Conservation (phyloP, 2,113 vertebrate genomes). For the Gopherus evgoodei region DNA sequence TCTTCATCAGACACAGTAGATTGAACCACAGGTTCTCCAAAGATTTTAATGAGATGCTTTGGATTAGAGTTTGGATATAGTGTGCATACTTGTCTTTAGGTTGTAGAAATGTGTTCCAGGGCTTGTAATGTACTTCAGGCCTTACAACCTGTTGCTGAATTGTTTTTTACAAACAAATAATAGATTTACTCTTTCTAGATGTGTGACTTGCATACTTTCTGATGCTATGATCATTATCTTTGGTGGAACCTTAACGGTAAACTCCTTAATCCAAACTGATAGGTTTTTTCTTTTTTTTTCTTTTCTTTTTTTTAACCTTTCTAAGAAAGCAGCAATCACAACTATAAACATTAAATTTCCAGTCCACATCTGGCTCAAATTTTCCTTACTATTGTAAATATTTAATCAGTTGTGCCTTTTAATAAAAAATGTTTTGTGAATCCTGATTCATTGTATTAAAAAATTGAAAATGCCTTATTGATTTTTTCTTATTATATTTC, state of each 20-base stretch:
- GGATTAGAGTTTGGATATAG: background rate
- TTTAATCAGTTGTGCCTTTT: background rate
- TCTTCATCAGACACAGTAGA: background rate
- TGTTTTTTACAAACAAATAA: background rate
- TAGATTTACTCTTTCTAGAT: background rate
- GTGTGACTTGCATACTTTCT: background rate
- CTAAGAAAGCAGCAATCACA: background rate
- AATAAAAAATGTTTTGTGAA: background rate
- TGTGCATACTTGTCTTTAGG: background rate
- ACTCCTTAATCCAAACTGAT: background rate
- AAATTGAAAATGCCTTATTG: background rate
- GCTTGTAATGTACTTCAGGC: background rate
- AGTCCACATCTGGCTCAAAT: background rate
- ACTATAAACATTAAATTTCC: background rate
- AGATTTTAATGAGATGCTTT: background rate
- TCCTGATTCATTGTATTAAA: conserved; percentile 12
- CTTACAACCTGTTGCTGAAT: background rate
- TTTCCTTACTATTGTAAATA: background rate
- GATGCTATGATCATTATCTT: background rate
- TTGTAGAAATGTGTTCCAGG: background rate
- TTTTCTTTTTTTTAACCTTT: background rate
- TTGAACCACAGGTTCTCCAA: background rate
- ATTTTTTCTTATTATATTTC: background rate
- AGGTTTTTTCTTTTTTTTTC: too few species aligned
- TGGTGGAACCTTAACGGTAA: background rate